phyloP scores from a whole-genome alignment of 2,797 vertebrate genomes.

The Mormyrops boulengeri region DNA sequence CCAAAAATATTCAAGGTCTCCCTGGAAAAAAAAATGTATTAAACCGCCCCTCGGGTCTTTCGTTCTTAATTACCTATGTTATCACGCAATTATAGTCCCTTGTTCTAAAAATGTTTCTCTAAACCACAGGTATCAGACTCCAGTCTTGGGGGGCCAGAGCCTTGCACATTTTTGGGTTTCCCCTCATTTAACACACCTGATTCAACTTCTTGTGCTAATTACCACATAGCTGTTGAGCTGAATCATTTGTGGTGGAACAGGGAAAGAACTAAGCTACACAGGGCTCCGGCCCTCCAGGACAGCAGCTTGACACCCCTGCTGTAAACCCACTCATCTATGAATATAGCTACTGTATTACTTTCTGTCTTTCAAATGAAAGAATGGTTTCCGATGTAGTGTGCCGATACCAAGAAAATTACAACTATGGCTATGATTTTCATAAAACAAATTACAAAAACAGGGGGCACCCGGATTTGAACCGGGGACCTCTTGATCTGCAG shows the following conservation, averaged over 20 bases:
- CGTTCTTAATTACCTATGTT: neutral
- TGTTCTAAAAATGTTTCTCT: neutral
- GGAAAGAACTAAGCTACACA: too few relatives aligned
- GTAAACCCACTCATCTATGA: neutral
- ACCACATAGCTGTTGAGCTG: too few relatives aligned
- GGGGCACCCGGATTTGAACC: constrained; percentile 65
- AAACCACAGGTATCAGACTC: too few relatives aligned
- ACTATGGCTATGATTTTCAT: neutral
- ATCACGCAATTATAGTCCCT: neutral
- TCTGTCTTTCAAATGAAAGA: neutral
- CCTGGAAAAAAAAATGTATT: neutral
- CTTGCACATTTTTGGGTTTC: too few relatives aligned
- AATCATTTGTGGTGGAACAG: too few relatives aligned
- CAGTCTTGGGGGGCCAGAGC: too few relatives aligned
- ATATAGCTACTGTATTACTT: neutral
- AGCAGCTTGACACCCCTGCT: too few relatives aligned
- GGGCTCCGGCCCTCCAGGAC: too few relatives aligned
- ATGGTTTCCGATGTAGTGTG: neutral
- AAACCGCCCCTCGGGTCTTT: neutral
- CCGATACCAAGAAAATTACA: neutral
- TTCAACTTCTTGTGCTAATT: too few relatives aligned
- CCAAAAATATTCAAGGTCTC: neutral
- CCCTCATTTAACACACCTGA: too few relatives aligned
- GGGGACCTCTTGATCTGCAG: constrained; percentile 63
- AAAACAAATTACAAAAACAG: constrained; percentile 9